Conservation (phyloP, 2,797 vertebrate species). For the Lagocephalus sceleratus region DNA sequence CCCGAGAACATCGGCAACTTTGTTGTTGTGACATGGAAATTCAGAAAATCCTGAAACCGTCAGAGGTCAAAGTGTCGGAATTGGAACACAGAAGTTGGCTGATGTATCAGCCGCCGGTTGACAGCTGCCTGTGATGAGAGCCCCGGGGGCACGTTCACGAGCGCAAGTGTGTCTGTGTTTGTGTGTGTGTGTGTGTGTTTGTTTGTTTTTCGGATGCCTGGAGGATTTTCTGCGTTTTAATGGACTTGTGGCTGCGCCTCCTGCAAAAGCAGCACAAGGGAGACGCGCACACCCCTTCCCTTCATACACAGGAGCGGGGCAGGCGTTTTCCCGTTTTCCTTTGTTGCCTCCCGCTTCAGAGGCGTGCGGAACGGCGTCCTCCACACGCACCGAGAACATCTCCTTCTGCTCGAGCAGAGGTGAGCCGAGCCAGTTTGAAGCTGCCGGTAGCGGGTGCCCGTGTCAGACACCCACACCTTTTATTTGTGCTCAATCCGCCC, state of each 20-base stretch:
- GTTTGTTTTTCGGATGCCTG: slow-evolving; percentile 36
- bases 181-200: slow-evolving; percentile 27
- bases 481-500: slow-evolving; percentile 65
- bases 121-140: slow-evolving; percentile 59
- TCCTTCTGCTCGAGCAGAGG: slow-evolving; percentile 50
- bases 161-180: slow-evolving; percentile 1
- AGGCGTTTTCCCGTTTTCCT: too few species aligned
- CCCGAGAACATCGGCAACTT: slow-evolving; percentile 5
- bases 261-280: background rate
- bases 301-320: too few species aligned
- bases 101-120: slow-evolving; percentile 55
- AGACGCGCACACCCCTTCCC: background rate
- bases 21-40: slow-evolving; percentile 21
- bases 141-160: slow-evolving; percentile 50
- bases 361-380: too few species aligned
- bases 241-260: background rate
- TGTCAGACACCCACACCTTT: slow-evolving; percentile 71
- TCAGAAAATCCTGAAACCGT: slow-evolving; percentile 30
- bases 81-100: slow-evolving; percentile 50
- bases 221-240: slow-evolving; percentile 29
- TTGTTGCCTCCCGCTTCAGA: too few species aligned
- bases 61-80: slow-evolving; percentile 52
- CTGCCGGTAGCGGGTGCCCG: slow-evolving; percentile 63
- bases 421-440: slow-evolving; percentile 73
- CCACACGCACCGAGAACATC: slow-evolving; percentile 18